These are phyloP conservation scores for Pachyseris speciosa DNA, from an alignment of 64 coral and sea anemone species.

Conservation along the genomic window DNA sequence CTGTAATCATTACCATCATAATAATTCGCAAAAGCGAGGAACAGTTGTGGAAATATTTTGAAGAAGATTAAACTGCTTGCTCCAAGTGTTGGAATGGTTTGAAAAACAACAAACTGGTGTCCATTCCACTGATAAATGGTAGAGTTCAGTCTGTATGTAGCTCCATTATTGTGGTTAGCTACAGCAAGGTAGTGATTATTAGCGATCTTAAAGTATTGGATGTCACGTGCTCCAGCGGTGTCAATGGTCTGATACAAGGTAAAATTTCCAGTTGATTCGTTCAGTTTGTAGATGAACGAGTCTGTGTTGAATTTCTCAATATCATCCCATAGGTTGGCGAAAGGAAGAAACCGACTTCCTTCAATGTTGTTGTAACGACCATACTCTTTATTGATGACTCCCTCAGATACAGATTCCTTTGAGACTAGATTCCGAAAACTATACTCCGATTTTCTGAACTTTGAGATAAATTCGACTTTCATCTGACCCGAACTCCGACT, in stretches of 20 bases:
- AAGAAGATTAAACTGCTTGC: neutral
- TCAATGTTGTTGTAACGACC: no score
- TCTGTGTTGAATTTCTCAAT: neutral
- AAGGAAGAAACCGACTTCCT: neutral
- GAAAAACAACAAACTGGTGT: neutral
- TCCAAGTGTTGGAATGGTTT: conserved; percentile 13
- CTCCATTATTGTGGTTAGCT: neutral
- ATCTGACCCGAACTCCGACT: no score
- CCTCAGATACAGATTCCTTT: no score
- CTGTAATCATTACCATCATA: no score
- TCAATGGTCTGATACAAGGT: neutral
- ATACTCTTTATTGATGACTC: no score
- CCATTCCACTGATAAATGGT: neutral
- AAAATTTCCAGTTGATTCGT: neutral
- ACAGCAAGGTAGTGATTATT: neutral
- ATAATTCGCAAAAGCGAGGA: neutral
- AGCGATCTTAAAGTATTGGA: neutral
- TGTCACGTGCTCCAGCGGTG: neutral
- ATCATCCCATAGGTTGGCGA: neutral
- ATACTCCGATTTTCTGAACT: no score
- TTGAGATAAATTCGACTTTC: no score
- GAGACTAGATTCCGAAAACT: no score
- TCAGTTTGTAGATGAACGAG: neutral
- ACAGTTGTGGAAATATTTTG: neutral
- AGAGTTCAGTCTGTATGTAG: neutral